Evolutionary conservation across 2,113 vertebrate genomes (phyloP).

Genomic region (Cephalopholis sonnerati): DNA sequence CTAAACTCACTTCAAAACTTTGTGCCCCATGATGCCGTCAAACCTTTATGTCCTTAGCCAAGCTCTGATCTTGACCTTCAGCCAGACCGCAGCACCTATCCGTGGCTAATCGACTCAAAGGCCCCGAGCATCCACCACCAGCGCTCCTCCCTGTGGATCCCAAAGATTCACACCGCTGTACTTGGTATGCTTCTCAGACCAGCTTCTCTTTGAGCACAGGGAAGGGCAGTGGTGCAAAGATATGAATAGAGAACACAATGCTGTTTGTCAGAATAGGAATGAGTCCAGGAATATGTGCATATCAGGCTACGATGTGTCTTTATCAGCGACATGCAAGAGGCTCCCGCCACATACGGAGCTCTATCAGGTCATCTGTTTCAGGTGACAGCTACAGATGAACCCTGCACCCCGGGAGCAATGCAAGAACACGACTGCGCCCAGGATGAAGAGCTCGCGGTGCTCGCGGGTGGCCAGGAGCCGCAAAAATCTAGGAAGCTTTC

Average conservation of each 20-base stretch:
- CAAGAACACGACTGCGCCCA: conserved; percentile 33
- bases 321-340: conserved; percentile 46
- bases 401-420: conserved; percentile 38
- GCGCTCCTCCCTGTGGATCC: conserved; percentile 47
- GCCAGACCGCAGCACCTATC: conserved; percentile 21
- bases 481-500: conserved; percentile 60
- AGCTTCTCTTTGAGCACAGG: conserved; percentile 43
- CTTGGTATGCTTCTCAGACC: conserved; percentile 68
- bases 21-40: neutral
- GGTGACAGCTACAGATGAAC: conserved; percentile 47
- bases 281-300: conserved; percentile 22
- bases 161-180: conserved; percentile 33
- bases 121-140: conserved; percentile 42
- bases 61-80: conserved; percentile 67
- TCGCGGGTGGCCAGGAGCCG: conserved; percentile 38
- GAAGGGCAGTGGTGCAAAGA: conserved; percentile 47
- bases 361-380: conserved; percentile 65
- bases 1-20: conserved; percentile 18
- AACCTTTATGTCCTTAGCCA: conserved; percentile 39
- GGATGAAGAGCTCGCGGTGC: conserved; percentile 55
- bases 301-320: conserved; percentile 28
- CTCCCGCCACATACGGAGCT: conserved; percentile 14
- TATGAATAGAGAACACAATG: conserved; percentile 44
- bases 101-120: conserved; percentile 40
- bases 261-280: conserved; percentile 60